phyloP scores from a whole-genome alignment of 2,113 vertebrate species.

The Mola mola region DNA sequence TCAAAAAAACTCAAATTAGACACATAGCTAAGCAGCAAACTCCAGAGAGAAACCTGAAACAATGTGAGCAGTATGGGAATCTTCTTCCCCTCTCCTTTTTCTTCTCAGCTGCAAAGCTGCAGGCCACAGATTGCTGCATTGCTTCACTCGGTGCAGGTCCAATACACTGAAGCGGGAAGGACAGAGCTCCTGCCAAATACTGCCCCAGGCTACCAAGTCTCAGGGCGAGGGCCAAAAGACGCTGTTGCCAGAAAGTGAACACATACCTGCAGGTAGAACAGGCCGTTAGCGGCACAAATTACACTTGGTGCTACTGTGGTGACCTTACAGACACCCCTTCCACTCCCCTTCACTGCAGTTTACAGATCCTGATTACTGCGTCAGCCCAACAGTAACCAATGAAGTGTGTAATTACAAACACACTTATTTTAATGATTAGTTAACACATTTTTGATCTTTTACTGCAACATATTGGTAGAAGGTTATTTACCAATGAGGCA shows the following conservation, averaged over 20 bases:
- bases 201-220: conserved; percentile 31
- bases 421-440: no score
- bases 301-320: no score
- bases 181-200: conserved; percentile 47
- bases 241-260: conserved; percentile 24
- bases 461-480: no score
- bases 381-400: no score
- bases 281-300: conserved; percentile 3
- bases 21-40: no score
- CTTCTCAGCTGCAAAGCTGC: conserved; percentile 23
- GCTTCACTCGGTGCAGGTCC: conserved; percentile 42
- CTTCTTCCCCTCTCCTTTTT: neutral
- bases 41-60: neutral
- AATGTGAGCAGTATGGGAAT: neutral
- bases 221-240: conserved; percentile 17
- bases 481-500: no score
- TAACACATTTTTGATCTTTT: no score
- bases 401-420: no score
- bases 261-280: neutral
- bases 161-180: conserved; percentile 37
- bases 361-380: no score
- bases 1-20: no score
- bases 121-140: conserved; percentile 55
- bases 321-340: no score
- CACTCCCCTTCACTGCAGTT: no score